phyloP scores from a whole-genome alignment of 2,797 vertebrate genomes.

The Neomorphus geoffroyi region DNA sequence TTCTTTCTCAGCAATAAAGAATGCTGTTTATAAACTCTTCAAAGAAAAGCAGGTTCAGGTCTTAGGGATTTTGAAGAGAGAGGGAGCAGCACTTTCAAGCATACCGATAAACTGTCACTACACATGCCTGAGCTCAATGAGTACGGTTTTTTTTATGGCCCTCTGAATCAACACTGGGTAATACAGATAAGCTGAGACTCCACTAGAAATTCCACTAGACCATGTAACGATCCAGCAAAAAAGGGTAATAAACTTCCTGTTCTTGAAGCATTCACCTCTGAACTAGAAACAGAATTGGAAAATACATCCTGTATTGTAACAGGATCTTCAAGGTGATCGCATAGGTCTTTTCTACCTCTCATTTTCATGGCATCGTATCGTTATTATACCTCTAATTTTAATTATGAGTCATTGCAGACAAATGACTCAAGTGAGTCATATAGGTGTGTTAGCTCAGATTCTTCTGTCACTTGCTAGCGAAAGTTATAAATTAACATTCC shows the following conservation, averaged over 20 bases:
- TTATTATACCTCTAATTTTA: neutral
- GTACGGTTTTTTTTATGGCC: neutral
- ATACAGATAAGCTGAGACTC: neutral
- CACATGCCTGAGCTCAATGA: neutral
- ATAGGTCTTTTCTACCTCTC: neutral
- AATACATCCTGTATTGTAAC: neutral
- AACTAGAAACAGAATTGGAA: neutral
- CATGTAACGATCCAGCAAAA: neutral
- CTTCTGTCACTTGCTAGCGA: neutral
- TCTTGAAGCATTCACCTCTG: neutral
- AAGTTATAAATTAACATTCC: constrained; percentile 1
- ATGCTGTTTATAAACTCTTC: neutral
- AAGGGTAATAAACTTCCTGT: neutral
- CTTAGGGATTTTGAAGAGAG: neutral
- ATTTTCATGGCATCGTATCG: neutral
- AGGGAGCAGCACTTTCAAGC: neutral
- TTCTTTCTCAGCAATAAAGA: neutral
- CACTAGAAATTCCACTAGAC: neutral
- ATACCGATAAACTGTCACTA: neutral
- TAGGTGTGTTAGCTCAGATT: neutral
- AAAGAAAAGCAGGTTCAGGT: neutral
- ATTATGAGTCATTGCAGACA: neutral
- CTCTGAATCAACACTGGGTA: constrained; percentile 13
- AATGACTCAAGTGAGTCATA: neutral
- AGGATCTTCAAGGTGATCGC: neutral